A percentile compares a stretch with the other conserved stretches of the same genome.
phyloP scores from a whole-genome alignment of 2,888 invertebrate species.

The Ephialtes manifestator region DNA sequence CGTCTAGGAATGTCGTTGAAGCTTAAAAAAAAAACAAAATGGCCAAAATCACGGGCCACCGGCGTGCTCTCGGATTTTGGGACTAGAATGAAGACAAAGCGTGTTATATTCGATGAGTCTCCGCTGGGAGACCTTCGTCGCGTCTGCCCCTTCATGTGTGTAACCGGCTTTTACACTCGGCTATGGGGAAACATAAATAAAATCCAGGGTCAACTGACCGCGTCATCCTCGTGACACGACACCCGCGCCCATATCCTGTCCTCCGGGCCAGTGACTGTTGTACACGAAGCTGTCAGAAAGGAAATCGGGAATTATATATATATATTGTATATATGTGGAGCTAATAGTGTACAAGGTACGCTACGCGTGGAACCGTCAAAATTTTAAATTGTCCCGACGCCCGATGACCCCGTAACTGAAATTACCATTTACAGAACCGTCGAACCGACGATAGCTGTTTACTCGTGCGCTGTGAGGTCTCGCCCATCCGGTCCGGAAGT shows the following conservation, averaged over 20 bases:
- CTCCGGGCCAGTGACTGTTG: conserved; percentile 36
- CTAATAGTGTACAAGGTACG: background rate
- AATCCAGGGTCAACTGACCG: conserved; percentile 80
- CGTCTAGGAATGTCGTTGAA: conserved; percentile 61
- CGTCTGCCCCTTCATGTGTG: conserved; percentile 71
- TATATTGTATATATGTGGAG: conserved; percentile 11
- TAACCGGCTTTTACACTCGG: conserved; percentile 75
- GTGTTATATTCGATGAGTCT: conserved; percentile 56
- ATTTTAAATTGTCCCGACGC: conserved; percentile 48
- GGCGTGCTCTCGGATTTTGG: conserved; percentile 33
- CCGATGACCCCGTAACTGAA: conserved; percentile 56
- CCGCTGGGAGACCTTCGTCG: conserved; percentile 65
- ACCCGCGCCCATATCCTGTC: conserved; percentile 74
- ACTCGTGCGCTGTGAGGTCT: conserved; percentile 55
- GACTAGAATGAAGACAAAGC: conserved; percentile 23
- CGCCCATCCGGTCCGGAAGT: conserved; percentile 75
- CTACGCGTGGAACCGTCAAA: conserved; percentile 24
- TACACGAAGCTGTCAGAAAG: conserved; percentile 32
- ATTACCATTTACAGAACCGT: conserved; percentile 71
- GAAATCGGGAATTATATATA: conserved; percentile 33
- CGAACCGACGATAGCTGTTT: conserved; percentile 47
- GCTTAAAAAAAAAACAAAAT: conserved; percentile 45
- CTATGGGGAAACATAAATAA: conserved; percentile 82
- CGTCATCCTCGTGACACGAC: conserved; percentile 66
- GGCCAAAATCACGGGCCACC: conserved; percentile 30